These are phyloP conservation scores for Amphimedon queenslandica DNA, from an alignment of 37 sponge, comb jelly and placozoan species.

Conservation along the genomic window DNA sequence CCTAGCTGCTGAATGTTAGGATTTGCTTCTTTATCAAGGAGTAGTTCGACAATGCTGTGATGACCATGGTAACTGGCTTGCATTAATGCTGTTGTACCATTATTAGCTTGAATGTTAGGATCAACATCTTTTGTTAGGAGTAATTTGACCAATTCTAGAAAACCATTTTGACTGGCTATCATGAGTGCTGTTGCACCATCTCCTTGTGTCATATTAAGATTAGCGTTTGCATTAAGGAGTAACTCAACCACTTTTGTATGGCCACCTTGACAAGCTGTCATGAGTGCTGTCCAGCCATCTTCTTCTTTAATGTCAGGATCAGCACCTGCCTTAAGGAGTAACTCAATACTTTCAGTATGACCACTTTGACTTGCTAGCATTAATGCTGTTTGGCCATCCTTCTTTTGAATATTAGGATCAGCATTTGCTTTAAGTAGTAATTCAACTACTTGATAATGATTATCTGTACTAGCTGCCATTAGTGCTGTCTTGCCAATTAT, in stretches of 20 bases:
- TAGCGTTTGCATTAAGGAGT: background rate
- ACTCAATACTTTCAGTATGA: background rate
- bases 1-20: too few relatives aligned
- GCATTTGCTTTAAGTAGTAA: background rate
- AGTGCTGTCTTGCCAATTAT: background rate
- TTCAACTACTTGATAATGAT: background rate
- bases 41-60: too few relatives aligned
- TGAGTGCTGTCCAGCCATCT: background rate
- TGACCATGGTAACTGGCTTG: too few relatives aligned
- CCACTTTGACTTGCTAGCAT: background rate
- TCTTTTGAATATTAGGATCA: background rate
- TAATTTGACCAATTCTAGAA: too few relatives aligned
- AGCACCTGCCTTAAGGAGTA: background rate
- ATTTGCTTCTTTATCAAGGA: too few relatives aligned
- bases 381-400: background rate
- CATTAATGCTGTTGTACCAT: too few relatives aligned
- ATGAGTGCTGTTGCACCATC: too few relatives aligned
- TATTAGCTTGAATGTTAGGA: too few relatives aligned
- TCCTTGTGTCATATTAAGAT: too few relatives aligned
- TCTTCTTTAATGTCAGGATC: background rate
- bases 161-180: too few relatives aligned
- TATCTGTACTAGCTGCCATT: background rate
- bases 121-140: too few relatives aligned
- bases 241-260: background rate
- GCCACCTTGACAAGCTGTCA: background rate